phyloP scores from a whole-genome alignment of 2,888 invertebrate genomes.

The Meteorus colon region DNA sequence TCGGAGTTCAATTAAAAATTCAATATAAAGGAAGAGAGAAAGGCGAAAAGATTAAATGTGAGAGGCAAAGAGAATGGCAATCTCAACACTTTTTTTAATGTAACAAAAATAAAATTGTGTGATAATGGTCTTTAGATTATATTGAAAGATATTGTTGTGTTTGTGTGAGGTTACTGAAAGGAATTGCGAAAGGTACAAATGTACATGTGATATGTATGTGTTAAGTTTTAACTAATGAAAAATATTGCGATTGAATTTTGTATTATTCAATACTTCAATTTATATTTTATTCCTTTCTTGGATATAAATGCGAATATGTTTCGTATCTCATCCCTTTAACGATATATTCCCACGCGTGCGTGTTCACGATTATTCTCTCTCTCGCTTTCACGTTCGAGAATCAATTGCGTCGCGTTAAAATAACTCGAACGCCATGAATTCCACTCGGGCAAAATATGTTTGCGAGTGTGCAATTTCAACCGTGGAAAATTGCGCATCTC shows the following conservation, averaged over 20 bases:
- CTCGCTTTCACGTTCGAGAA: neutral
- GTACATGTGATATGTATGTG: neutral
- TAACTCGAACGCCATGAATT: conserved; percentile 42
- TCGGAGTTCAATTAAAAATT: neutral
- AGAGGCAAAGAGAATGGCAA: neutral
- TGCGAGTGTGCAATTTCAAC: conserved; percentile 33
- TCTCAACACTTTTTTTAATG: neutral
- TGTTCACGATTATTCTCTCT: conserved; percentile 12
- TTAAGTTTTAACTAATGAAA: neutral
- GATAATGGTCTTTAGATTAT: neutral
- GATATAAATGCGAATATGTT: neutral
- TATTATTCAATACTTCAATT: neutral
- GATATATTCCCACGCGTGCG: conserved; percentile 10
- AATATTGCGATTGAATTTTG: neutral
- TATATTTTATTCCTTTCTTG: neutral
- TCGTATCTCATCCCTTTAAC: neutral
- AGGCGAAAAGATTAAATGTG: neutral
- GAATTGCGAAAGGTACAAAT: neutral
- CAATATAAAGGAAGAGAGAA: neutral
- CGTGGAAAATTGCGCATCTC: conserved; percentile 43
- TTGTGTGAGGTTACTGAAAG: neutral
- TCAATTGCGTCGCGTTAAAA: conserved; percentile 40
- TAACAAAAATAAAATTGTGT: neutral
- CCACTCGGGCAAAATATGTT: conserved; percentile 25
- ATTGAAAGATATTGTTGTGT: neutral